Evolutionary conservation across 2,888 invertebrate species (phyloP).

Genomic region (Ennomos erosarius): DNA sequence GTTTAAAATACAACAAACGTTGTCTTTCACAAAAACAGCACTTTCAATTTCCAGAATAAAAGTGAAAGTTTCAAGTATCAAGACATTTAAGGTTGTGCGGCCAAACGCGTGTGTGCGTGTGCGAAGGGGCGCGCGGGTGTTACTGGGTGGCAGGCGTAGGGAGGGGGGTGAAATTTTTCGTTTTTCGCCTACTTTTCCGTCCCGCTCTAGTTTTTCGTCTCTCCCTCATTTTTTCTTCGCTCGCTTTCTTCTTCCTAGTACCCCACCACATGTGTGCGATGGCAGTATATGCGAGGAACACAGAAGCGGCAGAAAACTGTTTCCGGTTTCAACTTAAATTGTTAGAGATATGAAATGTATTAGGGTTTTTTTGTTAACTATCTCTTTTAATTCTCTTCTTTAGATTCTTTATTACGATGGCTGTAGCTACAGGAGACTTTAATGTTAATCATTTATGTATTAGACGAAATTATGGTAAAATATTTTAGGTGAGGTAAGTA

Average conservation of each 20-base stretch:
- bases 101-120: conserved; percentile 77
- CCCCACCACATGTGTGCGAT: conserved; percentile 84
- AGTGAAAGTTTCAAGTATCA: conserved; percentile 65
- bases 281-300: conserved; percentile 51
- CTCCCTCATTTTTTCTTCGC: conserved; percentile 85
- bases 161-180: conserved; percentile 81
- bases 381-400: no score
- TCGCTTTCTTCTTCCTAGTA: conserved; percentile 83
- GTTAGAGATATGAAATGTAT: conserved; percentile 12
- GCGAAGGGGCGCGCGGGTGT: conserved; percentile 59
- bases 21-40: not conserved
- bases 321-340: conserved; percentile 73
- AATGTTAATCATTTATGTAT: no score
- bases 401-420: no score
- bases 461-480: no score
- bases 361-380: conserved; percentile 1
- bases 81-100: conserved; percentile 44
- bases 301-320: conserved; percentile 52
- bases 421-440: no score
- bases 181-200: conserved; percentile 85
- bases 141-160: conserved; percentile 52
- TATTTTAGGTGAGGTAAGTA: no score
- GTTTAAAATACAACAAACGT: no score
- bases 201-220: conserved; percentile 84
- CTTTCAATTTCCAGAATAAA: conserved; percentile 45